These are phyloP conservation scores for Limnephilus lunatus DNA, from an alignment of 2,888 invertebrate species.

Conservation along the genomic window DNA sequence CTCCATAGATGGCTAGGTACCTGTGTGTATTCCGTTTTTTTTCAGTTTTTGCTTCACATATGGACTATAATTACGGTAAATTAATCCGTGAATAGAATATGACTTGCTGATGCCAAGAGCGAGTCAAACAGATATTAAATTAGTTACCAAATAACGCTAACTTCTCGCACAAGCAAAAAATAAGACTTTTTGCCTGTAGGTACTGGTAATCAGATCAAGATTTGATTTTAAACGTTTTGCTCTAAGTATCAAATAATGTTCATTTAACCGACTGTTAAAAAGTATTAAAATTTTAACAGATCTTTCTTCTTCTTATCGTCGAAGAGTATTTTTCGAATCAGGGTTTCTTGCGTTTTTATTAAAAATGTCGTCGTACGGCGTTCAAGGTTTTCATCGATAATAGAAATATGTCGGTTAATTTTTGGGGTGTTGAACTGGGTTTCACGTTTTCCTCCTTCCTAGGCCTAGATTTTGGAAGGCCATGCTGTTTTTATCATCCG, in stretches of 20 bases:
- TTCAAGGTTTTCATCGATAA: too few species aligned
- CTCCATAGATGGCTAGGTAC: background rate
- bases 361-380: background rate
- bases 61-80: background rate
- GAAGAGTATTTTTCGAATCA: background rate
- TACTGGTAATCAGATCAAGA: background rate
- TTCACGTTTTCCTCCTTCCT: too few species aligned
- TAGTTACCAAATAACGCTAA: background rate
- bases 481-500: too few species aligned
- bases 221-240: background rate
- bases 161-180: background rate
- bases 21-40: background rate
- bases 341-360: background rate
- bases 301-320: background rate
- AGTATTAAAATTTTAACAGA: background rate
- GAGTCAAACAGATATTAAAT: background rate
- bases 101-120: background rate
- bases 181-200: background rate
- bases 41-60: background rate
- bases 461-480: too few species aligned
- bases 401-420: background rate
- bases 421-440: background rate
- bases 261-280: background rate
- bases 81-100: background rate
- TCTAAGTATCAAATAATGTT: background rate